Evolutionary conservation across 2,113 vertebrate genomes (phyloP).

Genomic region (Cebidichthys violaceus): DNA sequence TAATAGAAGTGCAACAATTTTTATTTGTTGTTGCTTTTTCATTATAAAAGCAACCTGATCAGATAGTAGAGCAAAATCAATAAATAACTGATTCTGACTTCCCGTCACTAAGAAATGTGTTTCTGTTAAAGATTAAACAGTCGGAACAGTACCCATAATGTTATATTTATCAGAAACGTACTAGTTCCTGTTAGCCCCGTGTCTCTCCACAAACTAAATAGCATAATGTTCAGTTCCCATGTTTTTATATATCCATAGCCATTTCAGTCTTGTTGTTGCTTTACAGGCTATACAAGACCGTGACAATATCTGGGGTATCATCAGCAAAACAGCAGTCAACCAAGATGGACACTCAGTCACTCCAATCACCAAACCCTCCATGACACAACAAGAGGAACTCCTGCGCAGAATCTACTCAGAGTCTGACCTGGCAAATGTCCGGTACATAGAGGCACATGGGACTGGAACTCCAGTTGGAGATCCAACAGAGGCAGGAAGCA

Average conservation of each 20-base stretch:
- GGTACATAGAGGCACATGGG: conserved; percentile 90
- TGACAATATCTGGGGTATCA: conserved; percentile 88
- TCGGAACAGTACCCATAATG: not conserved
- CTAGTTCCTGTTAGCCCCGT: not conserved
- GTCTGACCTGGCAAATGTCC: conserved; percentile 81
- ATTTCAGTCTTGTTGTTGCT: not conserved
- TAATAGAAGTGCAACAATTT: not conserved
- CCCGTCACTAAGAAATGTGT: not conserved
- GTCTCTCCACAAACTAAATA: not conserved
- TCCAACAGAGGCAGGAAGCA: conserved; percentile 84
- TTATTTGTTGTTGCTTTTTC: not conserved
- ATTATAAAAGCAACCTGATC: not conserved
- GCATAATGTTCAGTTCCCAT: not conserved
- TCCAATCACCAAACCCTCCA: conserved; percentile 88
- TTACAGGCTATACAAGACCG: conserved; percentile 82
- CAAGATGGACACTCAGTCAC: conserved; percentile 86
- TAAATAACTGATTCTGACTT: not conserved
- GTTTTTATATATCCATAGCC: not conserved
- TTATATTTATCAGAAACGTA: not conserved
- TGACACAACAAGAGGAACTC: conserved; percentile 86
- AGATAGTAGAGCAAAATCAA: not conserved
- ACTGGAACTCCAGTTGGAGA: conserved; percentile 89
- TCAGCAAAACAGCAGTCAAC: conserved; percentile 86
- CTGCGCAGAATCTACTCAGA: conserved; percentile 84
- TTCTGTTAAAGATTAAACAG: not conserved